phyloP scores from a whole-genome alignment of 2,888 invertebrate species.

The Trachelus tabidus region DNA sequence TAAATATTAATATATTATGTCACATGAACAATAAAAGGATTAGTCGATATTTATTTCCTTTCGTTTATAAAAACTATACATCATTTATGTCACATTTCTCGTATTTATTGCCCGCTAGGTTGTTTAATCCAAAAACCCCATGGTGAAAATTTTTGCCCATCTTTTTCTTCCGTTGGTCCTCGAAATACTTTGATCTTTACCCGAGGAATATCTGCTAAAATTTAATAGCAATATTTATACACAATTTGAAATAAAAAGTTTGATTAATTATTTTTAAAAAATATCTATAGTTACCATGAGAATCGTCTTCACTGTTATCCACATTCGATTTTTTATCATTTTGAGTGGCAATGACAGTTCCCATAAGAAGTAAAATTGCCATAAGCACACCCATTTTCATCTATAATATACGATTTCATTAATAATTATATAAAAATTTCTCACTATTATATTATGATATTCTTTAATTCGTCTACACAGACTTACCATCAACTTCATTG shows the following conservation, averaged over 20 bases:
- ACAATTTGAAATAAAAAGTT: not conserved
- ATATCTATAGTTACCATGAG: constrained; percentile 11
- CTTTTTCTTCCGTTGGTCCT: constrained; percentile 48
- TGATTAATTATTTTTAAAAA: not conserved
- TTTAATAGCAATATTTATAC: constrained; percentile 1
- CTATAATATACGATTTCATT: not conserved
- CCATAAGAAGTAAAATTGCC: not conserved
- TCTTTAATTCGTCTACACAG: not conserved
- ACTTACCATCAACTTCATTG: constrained; percentile 4
- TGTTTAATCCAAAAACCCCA: constrained; percentile 63
- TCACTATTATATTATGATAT: not conserved
- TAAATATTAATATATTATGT: not conserved
- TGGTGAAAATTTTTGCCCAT: constrained; percentile 51
- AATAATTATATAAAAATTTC: not conserved
- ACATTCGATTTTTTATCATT: not conserved
- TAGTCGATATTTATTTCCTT: not conserved
- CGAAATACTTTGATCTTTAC: constrained; percentile 61
- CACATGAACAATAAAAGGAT: too few species aligned
- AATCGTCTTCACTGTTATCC: not conserved
- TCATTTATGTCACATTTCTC: not conserved
- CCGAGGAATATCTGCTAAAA: constrained; percentile 45
- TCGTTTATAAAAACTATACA: not conserved
- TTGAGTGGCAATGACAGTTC: not conserved
- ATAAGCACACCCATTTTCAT: not conserved
- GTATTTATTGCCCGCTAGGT: constrained; percentile 34